Evolutionary conservation across 2,797 vertebrate species (phyloP).

Genomic region (Hypotaenidia okinawae): DNA sequence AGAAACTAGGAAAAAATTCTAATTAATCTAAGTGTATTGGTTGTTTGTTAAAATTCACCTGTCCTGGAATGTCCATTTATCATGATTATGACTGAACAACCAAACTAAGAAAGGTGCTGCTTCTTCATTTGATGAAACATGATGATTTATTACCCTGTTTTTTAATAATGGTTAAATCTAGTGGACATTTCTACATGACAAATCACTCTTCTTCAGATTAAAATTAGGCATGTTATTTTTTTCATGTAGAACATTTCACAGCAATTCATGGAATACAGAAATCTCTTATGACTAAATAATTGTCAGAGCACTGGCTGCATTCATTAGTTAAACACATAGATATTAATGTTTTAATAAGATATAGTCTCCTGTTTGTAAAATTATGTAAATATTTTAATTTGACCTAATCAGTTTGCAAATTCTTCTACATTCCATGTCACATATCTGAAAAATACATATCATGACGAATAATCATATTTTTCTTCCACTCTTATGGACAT

Average conservation of each 20-base stretch:
- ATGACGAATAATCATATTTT: neutral
- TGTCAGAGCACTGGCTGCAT: neutral
- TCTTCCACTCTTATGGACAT: neutral
- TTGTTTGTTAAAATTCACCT: conserved; percentile 82
- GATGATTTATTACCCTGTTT: conserved; percentile 78
- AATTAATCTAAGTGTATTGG: conserved; percentile 80
- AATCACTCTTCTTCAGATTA: conserved; percentile 61
- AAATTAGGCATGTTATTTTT: conserved; percentile 71
- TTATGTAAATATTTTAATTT: neutral
- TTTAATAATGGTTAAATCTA: conserved; percentile 72
- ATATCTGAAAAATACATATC: neutral
- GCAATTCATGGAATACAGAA: conserved; percentile 37
- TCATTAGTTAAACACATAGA: neutral
- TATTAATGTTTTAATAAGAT: neutral
- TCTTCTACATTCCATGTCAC: neutral
- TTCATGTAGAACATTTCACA: conserved; percentile 57
- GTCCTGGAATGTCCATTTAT: conserved; percentile 79
- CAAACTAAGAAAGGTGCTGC: conserved; percentile 69
- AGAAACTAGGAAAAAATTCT: conserved; percentile 60
- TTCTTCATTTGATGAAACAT: conserved; percentile 74
- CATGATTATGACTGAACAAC: conserved; percentile 76
- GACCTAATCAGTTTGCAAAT: neutral
- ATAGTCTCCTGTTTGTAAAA: neutral
- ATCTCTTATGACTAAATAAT: conserved; percentile 51
- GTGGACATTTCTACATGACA: conserved; percentile 71